Evolutionary conservation across 2,888 invertebrate species (phyloP).

Genomic region (Hipparchia semele): DNA sequence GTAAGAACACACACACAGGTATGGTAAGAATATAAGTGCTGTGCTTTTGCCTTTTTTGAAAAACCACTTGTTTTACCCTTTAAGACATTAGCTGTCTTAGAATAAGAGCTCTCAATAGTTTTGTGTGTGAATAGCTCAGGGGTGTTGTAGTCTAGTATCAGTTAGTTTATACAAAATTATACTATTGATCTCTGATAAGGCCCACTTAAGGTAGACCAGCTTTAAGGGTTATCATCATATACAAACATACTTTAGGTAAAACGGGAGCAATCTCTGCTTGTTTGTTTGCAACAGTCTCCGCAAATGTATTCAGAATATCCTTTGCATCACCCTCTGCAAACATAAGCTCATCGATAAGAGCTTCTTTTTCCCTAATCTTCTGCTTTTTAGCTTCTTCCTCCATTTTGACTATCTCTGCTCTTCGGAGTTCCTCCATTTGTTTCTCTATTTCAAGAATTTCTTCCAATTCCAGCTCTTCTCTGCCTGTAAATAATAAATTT

Average conservation of each 20-base stretch:
- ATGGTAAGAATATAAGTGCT: too few relatives aligned
- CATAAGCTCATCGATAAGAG: slow-evolving; percentile 97
- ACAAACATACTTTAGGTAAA: slow-evolving; percentile 65
- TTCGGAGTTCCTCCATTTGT: slow-evolving; percentile 88
- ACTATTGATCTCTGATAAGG: too few relatives aligned
- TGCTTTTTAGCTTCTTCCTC: slow-evolving; percentile 90
- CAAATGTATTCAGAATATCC: slow-evolving; percentile 92
- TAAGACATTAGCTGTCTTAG: too few relatives aligned
- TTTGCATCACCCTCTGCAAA: slow-evolving; percentile 95
- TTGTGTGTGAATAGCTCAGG: too few relatives aligned
- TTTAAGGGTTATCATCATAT: not conserved
- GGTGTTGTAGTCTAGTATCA: too few relatives aligned
- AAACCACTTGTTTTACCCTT: too few relatives aligned
- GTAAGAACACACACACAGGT: too few relatives aligned
- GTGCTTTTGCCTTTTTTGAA: too few relatives aligned
- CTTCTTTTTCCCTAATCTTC: slow-evolving; percentile 94
- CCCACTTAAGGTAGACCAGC: too few relatives aligned
- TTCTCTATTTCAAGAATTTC: slow-evolving; percentile 92
- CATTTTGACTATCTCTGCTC: slow-evolving; percentile 86
- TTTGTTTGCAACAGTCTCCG: slow-evolving; percentile 86
- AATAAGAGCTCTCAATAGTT: too few relatives aligned
- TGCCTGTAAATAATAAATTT: slow-evolving; percentile 61
- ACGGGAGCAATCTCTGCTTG: slow-evolving; percentile 81
- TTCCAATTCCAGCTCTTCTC: slow-evolving; percentile 94
- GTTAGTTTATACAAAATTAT: too few relatives aligned